Base-by-base conservation (phyloP, 2,797 vertebrate species). In the Chaetophractus vellerosus region DNA sequence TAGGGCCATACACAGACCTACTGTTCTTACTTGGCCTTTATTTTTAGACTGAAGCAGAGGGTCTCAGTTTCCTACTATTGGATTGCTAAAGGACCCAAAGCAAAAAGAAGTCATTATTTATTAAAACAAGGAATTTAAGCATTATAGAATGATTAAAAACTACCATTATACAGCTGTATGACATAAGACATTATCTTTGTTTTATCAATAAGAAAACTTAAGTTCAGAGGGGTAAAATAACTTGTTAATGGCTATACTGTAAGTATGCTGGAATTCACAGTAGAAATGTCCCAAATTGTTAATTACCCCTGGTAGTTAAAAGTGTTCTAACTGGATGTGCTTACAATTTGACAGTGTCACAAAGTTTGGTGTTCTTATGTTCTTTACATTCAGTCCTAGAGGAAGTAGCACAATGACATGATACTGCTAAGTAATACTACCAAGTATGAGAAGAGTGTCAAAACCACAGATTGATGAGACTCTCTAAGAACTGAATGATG, bases 81-180 rank as follows among this genome's bases (percentile, higher is more conserved):
- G 64, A 78, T 91, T 76, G 41, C 72, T 81, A 78, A 63, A 91
- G 36, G 23, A 93, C 57, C 52, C 50, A 88, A 68, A 64, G 33
- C 79, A 88, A 88, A 81, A 83, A 87, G 31, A 90, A 36, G 2
- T 92, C n/a, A 71, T 90, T 93, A 76, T 81, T 92, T 52, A 82
- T 41, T 96, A 81, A 71, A 84, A 71, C 21, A 69, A 93, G 45
- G 45, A 86, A 82, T 76, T 85, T 90, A 92, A 93, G 33, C 64
- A 90, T 90, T 94, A 85, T 76, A 76, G 87, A 92, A 88, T 85
- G 90, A 96, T 85, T 92, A 59, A 66, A 93, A 86, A 50, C 72
- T 92, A 68, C 21, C 19, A 84, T 91, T 96, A 55, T 31, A 64
- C 71, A 92, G 52, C 55, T 82, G 45, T 80, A 16, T 82, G 64